Conservation (phyloP, 2,888 invertebrate genomes). For the Dynastes tityus region DNA sequence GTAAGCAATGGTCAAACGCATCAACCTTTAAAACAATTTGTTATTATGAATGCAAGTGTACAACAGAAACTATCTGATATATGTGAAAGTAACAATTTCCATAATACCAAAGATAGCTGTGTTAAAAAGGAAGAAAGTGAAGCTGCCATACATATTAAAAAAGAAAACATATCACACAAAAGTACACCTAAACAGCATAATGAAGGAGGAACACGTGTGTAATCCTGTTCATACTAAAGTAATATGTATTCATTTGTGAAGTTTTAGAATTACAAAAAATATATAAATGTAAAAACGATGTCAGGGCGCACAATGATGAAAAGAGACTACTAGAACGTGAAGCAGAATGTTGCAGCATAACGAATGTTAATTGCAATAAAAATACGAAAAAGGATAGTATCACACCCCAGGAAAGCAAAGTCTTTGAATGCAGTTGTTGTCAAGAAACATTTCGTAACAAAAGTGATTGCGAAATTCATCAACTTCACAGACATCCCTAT, state of each 20-base stretch:
- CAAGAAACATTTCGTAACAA: slow-evolving; percentile 66
- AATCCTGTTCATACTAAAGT: slow-evolving; percentile 5
- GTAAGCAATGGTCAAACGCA: not conserved
- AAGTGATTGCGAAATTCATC: slow-evolving; percentile 67
- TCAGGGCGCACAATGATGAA: slow-evolving; percentile 59
- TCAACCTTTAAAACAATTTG: not conserved
- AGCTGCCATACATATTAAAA: not conserved
- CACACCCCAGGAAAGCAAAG: not conserved
- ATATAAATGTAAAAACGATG: slow-evolving; percentile 60
- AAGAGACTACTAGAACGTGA: slow-evolving; percentile 58
- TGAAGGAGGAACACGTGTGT: slow-evolving; percentile 55
- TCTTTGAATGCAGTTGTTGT: slow-evolving; percentile 67
- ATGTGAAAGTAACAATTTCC: slow-evolving; percentile 14
- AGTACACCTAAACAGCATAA: not conserved
- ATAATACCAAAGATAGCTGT: not conserved
- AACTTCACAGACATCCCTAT: slow-evolving; percentile 67
- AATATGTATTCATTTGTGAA: not conserved
- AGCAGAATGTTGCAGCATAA: slow-evolving; percentile 56
- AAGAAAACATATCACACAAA: not conserved
- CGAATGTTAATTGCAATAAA: slow-evolving; percentile 43
- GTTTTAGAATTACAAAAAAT: slow-evolving; percentile 34
- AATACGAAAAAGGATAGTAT: not conserved
- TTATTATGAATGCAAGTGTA: not conserved
- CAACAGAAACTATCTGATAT: not conserved
- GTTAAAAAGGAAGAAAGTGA: not conserved